Evolutionary conservation across 2,113 vertebrate genomes (phyloP), one percentile per base, ranked within the genome.

Genomic region (Petrocephalus microphthalmus): DNA sequence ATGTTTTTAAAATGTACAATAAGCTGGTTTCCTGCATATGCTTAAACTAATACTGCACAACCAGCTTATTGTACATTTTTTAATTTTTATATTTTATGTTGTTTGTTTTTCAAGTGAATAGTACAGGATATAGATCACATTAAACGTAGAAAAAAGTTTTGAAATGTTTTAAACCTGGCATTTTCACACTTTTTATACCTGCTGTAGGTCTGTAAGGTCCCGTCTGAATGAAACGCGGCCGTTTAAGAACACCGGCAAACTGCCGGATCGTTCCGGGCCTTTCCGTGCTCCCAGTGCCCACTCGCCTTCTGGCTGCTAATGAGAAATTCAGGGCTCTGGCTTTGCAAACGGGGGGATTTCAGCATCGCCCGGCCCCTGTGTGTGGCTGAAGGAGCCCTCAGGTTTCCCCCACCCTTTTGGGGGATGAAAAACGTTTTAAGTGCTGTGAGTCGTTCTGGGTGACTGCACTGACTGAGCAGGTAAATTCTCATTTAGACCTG

Each of bases 401-500:
- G 81, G 7, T 8, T 2, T 19, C 2, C 78, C 8, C 45, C 29
- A 5, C 6, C 8, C 0, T 47, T 53, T 53, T 25, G 51, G 0
- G n/a, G 51, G 84, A 53, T 56, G 84, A 85, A 56, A 67, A 67
- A 87, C 25, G 45, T n/a, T 74, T 74, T 74, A 87, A 57, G 85
- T 13, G 10, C 54, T 60, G 17, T 42, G 19, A 13, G 85, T 37
- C 57, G 17, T 60, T 64, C 37, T 86, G 56, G 54, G 37, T 33
- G 52, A 85, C 84, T 54, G 51, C 22, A 51, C 52, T 71, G 11
- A 74, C 22, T 29, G 60, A 49, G 45, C 86, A 87, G 60, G n/a
- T 67, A 67, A 52, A 51, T 74, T 52, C 64, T 87, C 64, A 52
- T 52, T 87, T 74, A 74, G 81, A 85, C 52, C 25, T 8, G 49